These are phyloP conservation scores for Germaria angustata DNA, from an alignment of 2,888 invertebrate genomes.

Conservation along the genomic window DNA sequence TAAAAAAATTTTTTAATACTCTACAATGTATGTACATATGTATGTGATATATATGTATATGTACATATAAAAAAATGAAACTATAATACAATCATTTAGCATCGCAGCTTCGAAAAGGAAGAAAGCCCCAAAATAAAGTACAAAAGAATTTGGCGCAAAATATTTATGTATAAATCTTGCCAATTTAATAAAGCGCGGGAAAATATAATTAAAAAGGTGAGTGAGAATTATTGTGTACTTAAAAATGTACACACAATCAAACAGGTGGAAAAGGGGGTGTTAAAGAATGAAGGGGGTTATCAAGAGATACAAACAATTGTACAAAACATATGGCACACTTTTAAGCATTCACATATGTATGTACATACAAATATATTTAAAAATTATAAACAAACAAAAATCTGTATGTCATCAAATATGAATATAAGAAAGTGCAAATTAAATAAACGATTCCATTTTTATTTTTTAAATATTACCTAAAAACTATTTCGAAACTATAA, in stretches of 20 bases:
- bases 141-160: constrained; percentile 35
- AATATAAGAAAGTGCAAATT: too few species aligned
- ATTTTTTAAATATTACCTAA: background rate
- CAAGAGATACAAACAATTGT: background rate
- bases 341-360: background rate
- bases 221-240: background rate
- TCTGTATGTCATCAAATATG: too few species aligned
- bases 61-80: too few species aligned
- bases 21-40: too few species aligned
- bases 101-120: too few species aligned
- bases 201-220: constrained; percentile 28
- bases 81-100: too few species aligned
- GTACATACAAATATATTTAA: background rate
- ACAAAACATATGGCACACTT: constrained; percentile 34
- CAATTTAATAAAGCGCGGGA: constrained; percentile 55
- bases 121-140: background rate
- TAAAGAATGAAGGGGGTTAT: background rate
- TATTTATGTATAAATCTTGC: constrained; percentile 21
- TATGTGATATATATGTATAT: too few species aligned
- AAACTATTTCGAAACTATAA: constrained; percentile 35
- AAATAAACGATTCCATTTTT: too few species aligned
- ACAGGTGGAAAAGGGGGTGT: constrained; percentile 11
- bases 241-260: constrained; percentile 23
- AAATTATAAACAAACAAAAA: background rate
- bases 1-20: too few species aligned